Percentiles rank a stretch among this genome's conserved stretches.
Conservation (phyloP, 2,113 vertebrate species). For the Dascyllus trimaculatus region DNA sequence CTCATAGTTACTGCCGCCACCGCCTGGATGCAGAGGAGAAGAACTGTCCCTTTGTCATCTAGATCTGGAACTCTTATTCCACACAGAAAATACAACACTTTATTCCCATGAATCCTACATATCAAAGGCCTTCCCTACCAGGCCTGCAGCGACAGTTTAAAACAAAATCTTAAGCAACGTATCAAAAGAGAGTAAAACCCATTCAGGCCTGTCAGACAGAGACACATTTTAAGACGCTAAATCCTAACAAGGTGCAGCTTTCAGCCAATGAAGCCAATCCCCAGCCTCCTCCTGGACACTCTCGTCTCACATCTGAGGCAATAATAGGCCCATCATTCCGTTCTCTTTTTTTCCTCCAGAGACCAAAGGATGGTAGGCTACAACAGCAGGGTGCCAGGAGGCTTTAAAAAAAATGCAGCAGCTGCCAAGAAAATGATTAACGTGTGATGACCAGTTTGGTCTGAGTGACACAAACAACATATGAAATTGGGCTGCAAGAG, state of each 20-base stretch:
- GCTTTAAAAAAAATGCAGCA: conserved; percentile 57
- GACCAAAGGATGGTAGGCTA: conserved; percentile 39
- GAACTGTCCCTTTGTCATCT: conserved; percentile 2
- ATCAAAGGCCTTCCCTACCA: conserved; percentile 6
- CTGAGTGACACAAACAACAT: conserved; percentile 72
- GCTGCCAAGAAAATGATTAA: conserved; percentile 71
- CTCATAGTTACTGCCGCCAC: conserved; percentile 61
- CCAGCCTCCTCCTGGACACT: conserved; percentile 50
- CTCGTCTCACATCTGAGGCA: conserved; percentile 41
- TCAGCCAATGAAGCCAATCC: conserved; percentile 18
- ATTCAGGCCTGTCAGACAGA: conserved; percentile 26
- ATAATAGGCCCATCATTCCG: conserved; percentile 63
- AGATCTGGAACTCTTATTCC: neutral
- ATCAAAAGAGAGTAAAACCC: conserved; percentile 16
- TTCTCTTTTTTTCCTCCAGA: conserved; percentile 32
- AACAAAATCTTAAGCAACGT: conserved; percentile 2
- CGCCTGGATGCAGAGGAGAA: conserved; percentile 39
- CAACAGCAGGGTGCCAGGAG: conserved; percentile 68
- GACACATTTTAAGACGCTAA: conserved; percentile 37
- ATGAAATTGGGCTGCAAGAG: conserved; percentile 67
- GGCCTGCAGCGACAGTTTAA: conserved; percentile 4
- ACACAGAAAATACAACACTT: conserved; percentile 1
- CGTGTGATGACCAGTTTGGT: conserved; percentile 58
- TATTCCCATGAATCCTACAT: too few relatives aligned
- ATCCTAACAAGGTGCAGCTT: conserved; percentile 42